Conservation (phyloP, 2,888 invertebrate genomes). For the Iphiclides podalirius region DNA sequence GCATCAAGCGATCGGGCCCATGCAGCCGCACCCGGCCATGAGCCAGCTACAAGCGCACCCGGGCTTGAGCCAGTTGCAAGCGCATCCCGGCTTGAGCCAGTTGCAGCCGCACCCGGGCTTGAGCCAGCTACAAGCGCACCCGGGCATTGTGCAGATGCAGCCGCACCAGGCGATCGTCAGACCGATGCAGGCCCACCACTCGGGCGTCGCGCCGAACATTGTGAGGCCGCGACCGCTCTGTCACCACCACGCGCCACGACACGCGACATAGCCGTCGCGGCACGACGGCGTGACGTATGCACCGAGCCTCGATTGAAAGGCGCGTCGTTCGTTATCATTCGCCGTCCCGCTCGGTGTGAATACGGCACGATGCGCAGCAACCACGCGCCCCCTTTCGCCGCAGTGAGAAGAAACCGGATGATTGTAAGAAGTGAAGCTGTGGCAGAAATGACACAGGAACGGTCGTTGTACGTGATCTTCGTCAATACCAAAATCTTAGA, state of each 20-base stretch:
- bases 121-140: slow-evolving; percentile 34
- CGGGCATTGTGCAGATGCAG: slow-evolving; percentile 29
- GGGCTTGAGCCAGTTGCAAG: slow-evolving; percentile 36
- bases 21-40: slow-evolving; percentile 38
- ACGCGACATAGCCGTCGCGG: slow-evolving; percentile 31
- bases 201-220: slow-evolving; percentile 26
- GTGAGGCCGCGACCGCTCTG: slow-evolving; percentile 43
- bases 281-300: slow-evolving; percentile 21
- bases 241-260: slow-evolving; percentile 47
- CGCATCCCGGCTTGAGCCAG: slow-evolving; percentile 35
- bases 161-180: slow-evolving; percentile 36
- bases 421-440: no score
- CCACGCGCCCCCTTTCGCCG: neutral
- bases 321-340: no score
- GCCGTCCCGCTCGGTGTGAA: neutral
- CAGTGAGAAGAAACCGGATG: neutral
- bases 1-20: slow-evolving; percentile 36
- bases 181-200: slow-evolving; percentile 22
- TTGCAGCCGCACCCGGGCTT: slow-evolving; percentile 45
- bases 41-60: slow-evolving; percentile 41
- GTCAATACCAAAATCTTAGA: no score
- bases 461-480: no score
- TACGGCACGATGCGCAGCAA: neutral
- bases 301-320: no score
- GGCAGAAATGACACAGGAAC: no score